These are phyloP conservation scores for Tichodroma muraria DNA, from an alignment of 2,113 vertebrate genomes.

Conservation along the genomic window DNA sequence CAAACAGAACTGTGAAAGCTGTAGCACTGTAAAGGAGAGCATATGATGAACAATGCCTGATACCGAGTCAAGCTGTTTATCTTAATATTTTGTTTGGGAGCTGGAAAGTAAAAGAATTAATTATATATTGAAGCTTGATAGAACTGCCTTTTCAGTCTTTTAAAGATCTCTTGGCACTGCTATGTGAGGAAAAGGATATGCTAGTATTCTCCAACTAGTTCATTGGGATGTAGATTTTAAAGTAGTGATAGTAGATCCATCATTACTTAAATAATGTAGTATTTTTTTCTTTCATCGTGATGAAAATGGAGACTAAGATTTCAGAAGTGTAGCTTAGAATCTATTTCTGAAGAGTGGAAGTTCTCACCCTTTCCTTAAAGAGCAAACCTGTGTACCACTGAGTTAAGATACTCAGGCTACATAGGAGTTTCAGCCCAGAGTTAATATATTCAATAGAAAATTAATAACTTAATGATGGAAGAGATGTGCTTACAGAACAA, in stretches of 20 bases:
- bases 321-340: not conserved
- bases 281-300: fast-evolving
- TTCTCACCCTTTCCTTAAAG: not conserved
- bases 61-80: not conserved
- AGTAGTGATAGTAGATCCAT: not conserved
- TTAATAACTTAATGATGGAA: not conserved
- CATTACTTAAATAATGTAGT: not conserved
- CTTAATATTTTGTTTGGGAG: not conserved
- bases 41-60: not conserved
- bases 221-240: not conserved
- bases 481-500: not conserved
- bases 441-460: not conserved
- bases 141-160: not conserved
- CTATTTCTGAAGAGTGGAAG: not conserved
- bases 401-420: not conserved
- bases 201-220: not conserved
- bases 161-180: not conserved
- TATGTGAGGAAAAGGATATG: not conserved
- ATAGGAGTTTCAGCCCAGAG: not conserved
- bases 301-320: not conserved
- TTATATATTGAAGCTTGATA: not conserved
- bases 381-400: not conserved
- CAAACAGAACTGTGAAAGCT: conserved; percentile 1
- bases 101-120: not conserved
- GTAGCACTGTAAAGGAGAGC: not conserved